Evolutionary conservation across 2,113 vertebrate species (phyloP), one percentile per base, ranked within the genome.

Genomic region (Thalassoma bifasciatum): DNA sequence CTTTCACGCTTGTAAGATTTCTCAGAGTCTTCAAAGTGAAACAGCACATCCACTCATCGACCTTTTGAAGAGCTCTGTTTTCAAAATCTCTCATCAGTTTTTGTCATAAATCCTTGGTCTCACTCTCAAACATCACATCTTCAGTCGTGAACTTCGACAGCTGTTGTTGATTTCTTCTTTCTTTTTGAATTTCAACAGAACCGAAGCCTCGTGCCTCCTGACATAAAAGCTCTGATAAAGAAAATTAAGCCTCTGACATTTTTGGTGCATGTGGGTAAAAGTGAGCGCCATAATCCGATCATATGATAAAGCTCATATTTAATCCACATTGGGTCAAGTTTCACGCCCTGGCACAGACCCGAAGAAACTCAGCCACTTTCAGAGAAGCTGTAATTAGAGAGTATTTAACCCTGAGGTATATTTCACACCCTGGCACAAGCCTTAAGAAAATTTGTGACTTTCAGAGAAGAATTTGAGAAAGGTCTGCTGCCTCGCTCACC

Each of bases 401-500:
- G 44, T 46, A 44, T 44, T 44, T 16, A 5, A 16, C 12, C 22
- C 5, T 61, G 22, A 19, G 30, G 3, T 30, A 6, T 30, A 30
- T 30, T 30, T 58, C 42, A 51, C 57, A 21, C 66, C 65, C 46
- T 13, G 12, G 10, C 21, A 46, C 24, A 53, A 47, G 58, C 36
- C 8, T 6, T 1, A n/a, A 59, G 5, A 65, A 73, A 79, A 72
- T 57, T 38, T 47, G 14, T 54, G 37, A 79, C 54, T 72, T 46
- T 34, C 19, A 23, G 21, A 46, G 19, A 22, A n/a, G 3, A 51
- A 44, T 44, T 16, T 16, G 13, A 16, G 11, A 17, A 30, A 5
- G 65, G 22, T 47, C 19, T 8, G 13, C 5, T 8, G 46, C 59
- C 36, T 16, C 40, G 54, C 95, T 93, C 88, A 98, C 97, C 95